A percentile compares a stretch with the other conserved stretches of the same genome.
phyloP scores from a whole-genome alignment of 2,888 invertebrate genomes.

The Caenorhabditis sp. region DNA sequence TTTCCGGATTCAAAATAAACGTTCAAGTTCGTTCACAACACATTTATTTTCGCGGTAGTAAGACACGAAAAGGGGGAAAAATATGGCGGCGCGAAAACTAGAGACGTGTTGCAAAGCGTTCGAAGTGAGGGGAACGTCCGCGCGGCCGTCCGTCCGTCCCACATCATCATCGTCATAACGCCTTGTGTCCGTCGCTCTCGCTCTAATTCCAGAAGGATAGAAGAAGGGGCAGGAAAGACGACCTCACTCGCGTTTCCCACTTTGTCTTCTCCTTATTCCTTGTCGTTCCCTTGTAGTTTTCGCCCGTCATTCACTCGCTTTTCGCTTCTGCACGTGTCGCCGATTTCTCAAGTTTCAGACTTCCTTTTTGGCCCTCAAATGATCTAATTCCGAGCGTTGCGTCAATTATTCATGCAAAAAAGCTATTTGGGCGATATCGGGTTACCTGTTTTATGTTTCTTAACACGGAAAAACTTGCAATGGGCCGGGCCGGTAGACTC shows the following conservation, averaged over 20 bases:
- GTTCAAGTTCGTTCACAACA: constrained; percentile 5
- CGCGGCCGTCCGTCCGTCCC: background rate
- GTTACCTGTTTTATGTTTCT: too few relatives aligned
- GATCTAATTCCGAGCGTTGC: constrained; percentile 11
- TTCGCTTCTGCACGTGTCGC: background rate
- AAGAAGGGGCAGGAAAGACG: too few relatives aligned
- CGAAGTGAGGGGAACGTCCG: constrained; percentile 3
- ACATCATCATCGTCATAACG: constrained; percentile 35
- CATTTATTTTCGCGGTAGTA: background rate
- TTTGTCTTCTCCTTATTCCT: constrained; percentile 6
- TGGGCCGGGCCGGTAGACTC: too few relatives aligned
- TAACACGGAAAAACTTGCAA: too few relatives aligned
- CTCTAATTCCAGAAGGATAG: constrained; percentile 46
- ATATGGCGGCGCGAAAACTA: constrained; percentile 26
- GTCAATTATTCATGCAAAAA: constrained; percentile 22
- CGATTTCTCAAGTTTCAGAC: constrained; percentile 5
- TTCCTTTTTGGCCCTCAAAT: background rate
- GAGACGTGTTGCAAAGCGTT: constrained; percentile 20
- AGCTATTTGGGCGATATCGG: too few relatives aligned
- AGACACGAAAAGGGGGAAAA: background rate
- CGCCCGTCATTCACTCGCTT: too few relatives aligned
- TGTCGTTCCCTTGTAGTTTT: background rate
- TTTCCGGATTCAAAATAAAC: background rate
- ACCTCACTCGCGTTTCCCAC: constrained; percentile 9
- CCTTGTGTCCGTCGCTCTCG: constrained; percentile 3